phyloP scores from a whole-genome alignment of 2,797 vertebrate genomes.

The Manis pentadactyla region DNA sequence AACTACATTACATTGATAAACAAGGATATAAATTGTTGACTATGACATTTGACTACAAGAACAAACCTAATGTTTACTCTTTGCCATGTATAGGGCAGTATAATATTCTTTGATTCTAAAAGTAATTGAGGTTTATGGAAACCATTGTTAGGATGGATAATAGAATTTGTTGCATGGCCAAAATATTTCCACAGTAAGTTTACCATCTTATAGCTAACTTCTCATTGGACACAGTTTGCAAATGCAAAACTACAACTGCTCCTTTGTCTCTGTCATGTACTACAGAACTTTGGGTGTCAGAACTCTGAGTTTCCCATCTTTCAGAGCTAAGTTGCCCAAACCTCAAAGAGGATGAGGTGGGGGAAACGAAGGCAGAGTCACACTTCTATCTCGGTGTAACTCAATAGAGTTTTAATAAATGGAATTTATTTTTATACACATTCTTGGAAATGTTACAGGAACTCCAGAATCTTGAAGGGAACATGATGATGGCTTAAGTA shows the following conservation, averaged over 20 bases:
- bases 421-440: not conserved
- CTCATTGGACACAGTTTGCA: not conserved
- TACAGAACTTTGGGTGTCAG: not conserved
- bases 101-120: conserved; percentile 9
- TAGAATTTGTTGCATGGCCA: not conserved
- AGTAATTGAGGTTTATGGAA: not conserved
- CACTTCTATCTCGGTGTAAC: not conserved
- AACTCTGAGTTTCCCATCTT: not conserved
- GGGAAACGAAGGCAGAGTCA: not conserved
- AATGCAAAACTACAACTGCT: not conserved
- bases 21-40: not conserved
- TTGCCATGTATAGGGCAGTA: not conserved
- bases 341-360: not conserved
- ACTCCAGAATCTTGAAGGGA: not conserved
- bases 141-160: not conserved
- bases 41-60: not conserved
- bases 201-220: not conserved
- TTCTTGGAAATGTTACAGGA: not conserved
- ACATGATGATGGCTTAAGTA: rapidly evolving
- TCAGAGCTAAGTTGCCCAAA: not conserved
- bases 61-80: not conserved
- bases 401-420: not conserved
- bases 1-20: not conserved
- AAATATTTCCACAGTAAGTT: not conserved
- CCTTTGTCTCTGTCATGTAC: not conserved